These are phyloP conservation scores for Prietella phreatophila DNA, from an alignment of 2,113 vertebrate genomes.

Conservation along the genomic window DNA sequence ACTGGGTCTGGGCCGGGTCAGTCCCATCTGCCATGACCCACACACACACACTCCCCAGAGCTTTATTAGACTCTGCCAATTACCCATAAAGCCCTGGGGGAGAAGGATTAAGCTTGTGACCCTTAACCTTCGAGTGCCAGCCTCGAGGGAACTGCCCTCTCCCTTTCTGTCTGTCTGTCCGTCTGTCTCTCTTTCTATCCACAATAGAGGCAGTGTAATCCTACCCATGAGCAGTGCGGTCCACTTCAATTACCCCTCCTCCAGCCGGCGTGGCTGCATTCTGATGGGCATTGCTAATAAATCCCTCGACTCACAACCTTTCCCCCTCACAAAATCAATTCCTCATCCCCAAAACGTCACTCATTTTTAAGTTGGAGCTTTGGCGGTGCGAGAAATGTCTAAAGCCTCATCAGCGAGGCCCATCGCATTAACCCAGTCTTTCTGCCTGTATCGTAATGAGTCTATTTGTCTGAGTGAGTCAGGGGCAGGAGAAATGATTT, in stretches of 20 bases:
- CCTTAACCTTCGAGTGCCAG: conserved; percentile 66
- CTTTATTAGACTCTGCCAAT: conserved; percentile 75
- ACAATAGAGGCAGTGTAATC: conserved; percentile 75
- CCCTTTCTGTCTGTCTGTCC: conserved; percentile 21
- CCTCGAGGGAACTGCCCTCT: conserved; percentile 60
- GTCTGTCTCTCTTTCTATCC: conserved; percentile 42
- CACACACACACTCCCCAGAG: conserved; percentile 56
- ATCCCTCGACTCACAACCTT: conserved; percentile 53
- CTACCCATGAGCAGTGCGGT: conserved; percentile 62
- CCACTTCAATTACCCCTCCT: conserved; percentile 67
- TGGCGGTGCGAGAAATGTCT: conserved; percentile 46
- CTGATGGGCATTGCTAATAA: conserved; percentile 53
- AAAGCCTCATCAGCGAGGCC: conserved; percentile 35
- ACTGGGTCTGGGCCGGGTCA: conserved; percentile 41
- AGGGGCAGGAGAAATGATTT: conserved; percentile 24
- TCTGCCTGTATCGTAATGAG: conserved; percentile 38
- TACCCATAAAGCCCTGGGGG: conserved; percentile 70
- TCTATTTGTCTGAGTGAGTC: conserved; percentile 48
- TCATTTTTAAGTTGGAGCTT: conserved; percentile 54
- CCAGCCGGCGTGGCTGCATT: conserved; percentile 42
- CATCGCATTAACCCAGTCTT: conserved; percentile 11
- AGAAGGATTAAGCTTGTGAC: conserved; percentile 72
- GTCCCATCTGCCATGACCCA: conserved; percentile 48
- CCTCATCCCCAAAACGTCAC: conserved; percentile 49
- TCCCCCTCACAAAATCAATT: conserved; percentile 61